Conservation (phyloP, 2,797 vertebrate species). For the Cryptoprocta ferox region DNA sequence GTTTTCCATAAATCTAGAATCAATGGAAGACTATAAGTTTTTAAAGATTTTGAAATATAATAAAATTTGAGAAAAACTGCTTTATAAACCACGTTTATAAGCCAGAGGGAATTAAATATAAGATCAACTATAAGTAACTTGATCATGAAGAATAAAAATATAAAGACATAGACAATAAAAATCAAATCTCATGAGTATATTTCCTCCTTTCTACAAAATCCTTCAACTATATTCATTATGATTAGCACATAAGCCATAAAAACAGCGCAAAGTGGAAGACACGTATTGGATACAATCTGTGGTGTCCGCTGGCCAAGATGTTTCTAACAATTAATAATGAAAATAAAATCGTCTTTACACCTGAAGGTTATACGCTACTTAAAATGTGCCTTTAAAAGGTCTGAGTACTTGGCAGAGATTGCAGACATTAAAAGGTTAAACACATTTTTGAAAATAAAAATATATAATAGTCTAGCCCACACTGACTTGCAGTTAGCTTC, state of each 20-base stretch:
- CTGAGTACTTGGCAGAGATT: background rate
- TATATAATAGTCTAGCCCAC: background rate
- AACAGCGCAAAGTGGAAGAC: background rate
- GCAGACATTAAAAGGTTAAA: constrained; percentile 25
- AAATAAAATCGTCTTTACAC: background rate
- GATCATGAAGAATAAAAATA: constrained; percentile 29
- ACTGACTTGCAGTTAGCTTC: background rate
- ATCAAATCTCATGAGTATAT: background rate
- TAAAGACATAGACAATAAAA: background rate
- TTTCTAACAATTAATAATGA: background rate
- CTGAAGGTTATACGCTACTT: background rate
- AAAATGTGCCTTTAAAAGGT: background rate
- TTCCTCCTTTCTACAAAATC: background rate
- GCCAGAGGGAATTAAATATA: background rate
- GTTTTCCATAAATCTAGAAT: background rate
- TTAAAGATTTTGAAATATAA: background rate
- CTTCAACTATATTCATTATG: background rate
- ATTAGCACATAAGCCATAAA: background rate
- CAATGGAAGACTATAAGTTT: background rate
- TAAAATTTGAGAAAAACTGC: background rate
- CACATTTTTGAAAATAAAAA: background rate
- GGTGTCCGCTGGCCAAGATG: background rate
- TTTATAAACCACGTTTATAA: background rate
- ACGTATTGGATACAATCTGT: too few relatives aligned
- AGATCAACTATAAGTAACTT: background rate